Evolutionary conservation across 2,113 vertebrate species (phyloP), one percentile per base, ranked within the genome.

Genomic region (Sciurus niger): DNA sequence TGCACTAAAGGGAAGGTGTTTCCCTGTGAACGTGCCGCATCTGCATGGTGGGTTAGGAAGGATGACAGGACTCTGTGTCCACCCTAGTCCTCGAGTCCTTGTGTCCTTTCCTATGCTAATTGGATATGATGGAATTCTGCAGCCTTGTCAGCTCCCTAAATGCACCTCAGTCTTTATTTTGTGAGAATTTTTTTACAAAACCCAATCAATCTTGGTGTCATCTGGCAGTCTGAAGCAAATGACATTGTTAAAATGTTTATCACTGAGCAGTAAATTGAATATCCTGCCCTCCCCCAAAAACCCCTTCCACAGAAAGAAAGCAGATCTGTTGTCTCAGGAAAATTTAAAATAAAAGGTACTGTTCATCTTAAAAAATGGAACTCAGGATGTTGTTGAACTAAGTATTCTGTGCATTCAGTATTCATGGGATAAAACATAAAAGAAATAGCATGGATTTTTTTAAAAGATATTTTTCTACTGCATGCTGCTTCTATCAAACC

Each of bases 401-500:
- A 7, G 40, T 92, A 84, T 28, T 17, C 55, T 77, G 58, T 86
- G 82, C 92, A 90, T 96, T 97, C 92, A 37, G 40, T 46, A 58
- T 91, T 96, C 90, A 88, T 84, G 97, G 94, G 77, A 60, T 94
- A 95, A 97, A 98, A 97, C 97, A 98, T 96, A 96, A 98, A 98
- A 98, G 98, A 96, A 95, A 78, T 94, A 63, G 80, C 95, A 90
- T 48, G 89, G 93, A 87, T 80, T 96, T 97, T 95, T 65, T 8
- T 4, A 77, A 2, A 11, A 83, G 92, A 79, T 98, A 87, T 87
- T 96, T 97, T 98, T 97, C 95, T 98, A 53, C 78, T 73, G 89
- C 76, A 96, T 93, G 95, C 96, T 98, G 97, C 97, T 98, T 98
- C 97, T 98, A 96, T 98, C 96, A 97, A 98, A 96, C 96, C 97